These are phyloP conservation scores for Gymnodraco acuticeps DNA, from an alignment of 2,797 vertebrate species.

Conservation along the genomic window DNA sequence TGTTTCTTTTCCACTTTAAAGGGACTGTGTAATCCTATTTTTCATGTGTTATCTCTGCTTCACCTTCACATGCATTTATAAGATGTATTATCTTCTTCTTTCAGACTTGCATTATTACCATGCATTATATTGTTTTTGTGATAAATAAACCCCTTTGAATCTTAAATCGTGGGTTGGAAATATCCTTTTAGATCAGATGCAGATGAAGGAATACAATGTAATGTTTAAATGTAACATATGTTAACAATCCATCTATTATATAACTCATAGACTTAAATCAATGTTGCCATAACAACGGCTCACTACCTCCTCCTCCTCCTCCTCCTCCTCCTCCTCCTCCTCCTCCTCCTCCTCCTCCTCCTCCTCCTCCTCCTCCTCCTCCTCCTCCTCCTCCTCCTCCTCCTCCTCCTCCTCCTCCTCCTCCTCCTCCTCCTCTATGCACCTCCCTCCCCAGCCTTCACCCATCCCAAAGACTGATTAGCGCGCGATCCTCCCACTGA, in stretches of 20 bases:
- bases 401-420: conserved; percentile 70
- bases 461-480: conserved; percentile 55
- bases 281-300: conserved; percentile 72
- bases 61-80: neutral
- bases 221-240: neutral
- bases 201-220: too few species aligned
- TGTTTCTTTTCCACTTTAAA: too few species aligned
- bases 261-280: conserved; percentile 14
- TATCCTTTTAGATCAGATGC: neutral
- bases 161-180: neutral
- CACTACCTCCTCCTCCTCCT: too few species aligned
- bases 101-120: too few species aligned
- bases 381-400: conserved; percentile 28
- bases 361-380: conserved; percentile 36
- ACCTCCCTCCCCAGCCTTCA: conserved; percentile 42
- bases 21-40: too few species aligned
- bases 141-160: neutral
- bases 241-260: neutral
- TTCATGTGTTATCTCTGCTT: neutral
- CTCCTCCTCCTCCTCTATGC: conserved; percentile 34
- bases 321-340: conserved; percentile 42
- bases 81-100: too few species aligned
- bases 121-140: neutral
- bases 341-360: neutral
- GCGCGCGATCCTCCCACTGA: conserved; percentile 47